A percentile compares a stretch with the other conserved stretches of the same genome.
These are phyloP conservation scores for Nineta flava DNA, from an alignment of 2,888 invertebrate genomes.

Conservation along the genomic window DNA sequence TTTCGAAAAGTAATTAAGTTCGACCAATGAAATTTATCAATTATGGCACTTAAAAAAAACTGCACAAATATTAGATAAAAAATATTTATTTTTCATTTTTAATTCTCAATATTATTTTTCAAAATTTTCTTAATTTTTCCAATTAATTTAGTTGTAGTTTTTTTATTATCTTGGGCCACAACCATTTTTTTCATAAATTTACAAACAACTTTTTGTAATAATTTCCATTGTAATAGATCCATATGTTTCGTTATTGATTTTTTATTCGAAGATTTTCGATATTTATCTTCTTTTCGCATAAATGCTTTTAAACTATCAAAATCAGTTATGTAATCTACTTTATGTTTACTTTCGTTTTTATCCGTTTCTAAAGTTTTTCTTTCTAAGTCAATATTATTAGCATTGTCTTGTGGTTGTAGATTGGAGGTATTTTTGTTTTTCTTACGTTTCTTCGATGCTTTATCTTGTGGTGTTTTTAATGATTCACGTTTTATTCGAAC, in stretches of 20 bases:
- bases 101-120: not conserved
- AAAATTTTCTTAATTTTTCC: not conserved
- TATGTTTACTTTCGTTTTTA: not conserved
- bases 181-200: slow-evolving; percentile 21
- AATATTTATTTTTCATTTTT: too few relatives aligned
- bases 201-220: slow-evolving; percentile 27
- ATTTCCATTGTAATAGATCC: slow-evolving; percentile 39
- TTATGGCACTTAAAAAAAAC: too few relatives aligned
- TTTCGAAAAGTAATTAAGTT: too few relatives aligned
- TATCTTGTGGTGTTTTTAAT: too few relatives aligned
- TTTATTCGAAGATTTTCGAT: slow-evolving; percentile 23
- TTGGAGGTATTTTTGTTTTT: too few relatives aligned
- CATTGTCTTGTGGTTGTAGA: too few relatives aligned
- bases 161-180: not conserved
- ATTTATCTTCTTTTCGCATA: slow-evolving; percentile 26
- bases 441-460: too few relatives aligned
- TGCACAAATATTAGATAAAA: too few relatives aligned
- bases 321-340: slow-evolving; percentile 2
- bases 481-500: too few relatives aligned
- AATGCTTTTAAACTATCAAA: slow-evolving; percentile 22
- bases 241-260: slow-evolving; percentile 28
- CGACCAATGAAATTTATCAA: too few relatives aligned
- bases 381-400: too few relatives aligned
- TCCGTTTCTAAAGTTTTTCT: too few relatives aligned
- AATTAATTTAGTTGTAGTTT: not conserved